phyloP scores from a whole-genome alignment of 30 jellyfish, hydroid and myxozoan species.

The Morbakka virulenta region DNA sequence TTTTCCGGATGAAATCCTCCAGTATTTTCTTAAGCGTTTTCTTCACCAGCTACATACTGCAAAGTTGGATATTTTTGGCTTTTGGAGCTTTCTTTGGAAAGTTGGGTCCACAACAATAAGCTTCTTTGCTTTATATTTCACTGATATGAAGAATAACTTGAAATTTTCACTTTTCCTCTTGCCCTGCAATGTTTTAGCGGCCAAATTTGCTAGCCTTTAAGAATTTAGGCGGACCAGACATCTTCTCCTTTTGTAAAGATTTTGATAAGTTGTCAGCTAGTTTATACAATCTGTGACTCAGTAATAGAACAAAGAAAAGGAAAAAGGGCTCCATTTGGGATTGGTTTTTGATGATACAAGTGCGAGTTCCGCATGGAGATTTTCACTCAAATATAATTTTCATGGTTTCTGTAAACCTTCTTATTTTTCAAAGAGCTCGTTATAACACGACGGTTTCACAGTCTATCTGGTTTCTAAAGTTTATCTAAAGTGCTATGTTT shows the following conservation, averaged over 20 bases:
- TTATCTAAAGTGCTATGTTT: no score
- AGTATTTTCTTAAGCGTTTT: not conserved
- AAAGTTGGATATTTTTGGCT: not conserved
- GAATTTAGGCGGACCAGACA: not conserved
- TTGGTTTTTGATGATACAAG: not conserved
- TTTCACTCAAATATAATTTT: not conserved
- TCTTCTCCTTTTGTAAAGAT: no score
- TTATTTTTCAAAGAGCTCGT: not conserved
- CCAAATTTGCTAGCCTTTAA: not conserved
- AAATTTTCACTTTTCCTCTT: not conserved
- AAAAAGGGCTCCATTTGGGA: not conserved
- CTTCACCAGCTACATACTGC: not conserved
- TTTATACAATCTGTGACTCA: not conserved
- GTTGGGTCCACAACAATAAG: not conserved
- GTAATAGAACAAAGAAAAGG: not conserved
- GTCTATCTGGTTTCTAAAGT: not conserved
- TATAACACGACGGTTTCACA: not conserved
- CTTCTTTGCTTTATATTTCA: not conserved
- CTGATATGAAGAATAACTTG: not conserved
- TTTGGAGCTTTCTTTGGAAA: not conserved
- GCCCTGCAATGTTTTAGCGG: not conserved
- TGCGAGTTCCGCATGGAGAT: not conserved
- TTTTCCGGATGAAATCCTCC: not conserved
- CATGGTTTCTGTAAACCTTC: not conserved
- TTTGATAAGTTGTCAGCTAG: not conserved